Conservation (phyloP, 2,888 invertebrate species). For the Entomobrya proxima region DNA sequence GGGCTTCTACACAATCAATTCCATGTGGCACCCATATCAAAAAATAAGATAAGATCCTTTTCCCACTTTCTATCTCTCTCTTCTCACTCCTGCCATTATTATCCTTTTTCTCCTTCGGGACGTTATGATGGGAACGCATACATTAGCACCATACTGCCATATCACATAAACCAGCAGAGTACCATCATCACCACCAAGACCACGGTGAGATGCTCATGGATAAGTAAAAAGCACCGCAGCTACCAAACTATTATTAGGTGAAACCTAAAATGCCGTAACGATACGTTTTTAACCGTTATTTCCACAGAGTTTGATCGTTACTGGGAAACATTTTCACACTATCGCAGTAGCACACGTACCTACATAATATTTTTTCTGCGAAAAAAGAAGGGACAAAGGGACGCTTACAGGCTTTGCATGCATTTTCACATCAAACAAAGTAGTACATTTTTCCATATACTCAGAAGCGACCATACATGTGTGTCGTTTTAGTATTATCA, state of each 20-base stretch:
- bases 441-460: background rate
- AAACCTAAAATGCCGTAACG: slow-evolving; percentile 1
- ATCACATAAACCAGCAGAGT: no score
- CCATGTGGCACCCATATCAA: background rate
- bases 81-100: background rate
- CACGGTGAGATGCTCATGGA: slow-evolving; percentile 6
- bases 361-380: background rate
- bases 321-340: slow-evolving; percentile 17
- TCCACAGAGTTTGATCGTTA: slow-evolving; percentile 41
- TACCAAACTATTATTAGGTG: slow-evolving; percentile 21
- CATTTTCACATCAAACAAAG: no score
- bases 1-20: background rate
- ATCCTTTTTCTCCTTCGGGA: no score
- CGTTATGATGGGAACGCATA: background rate
- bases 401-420: background rate
- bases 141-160: no score
- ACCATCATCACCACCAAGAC: background rate
- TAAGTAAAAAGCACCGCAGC: no score
- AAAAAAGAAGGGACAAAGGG: background rate
- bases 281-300: slow-evolving; percentile 14
- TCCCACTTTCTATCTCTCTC: background rate
- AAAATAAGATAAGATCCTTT: background rate
- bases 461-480: background rate
- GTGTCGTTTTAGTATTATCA: background rate
- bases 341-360: background rate